phyloP scores from a whole-genome alignment of 2,888 invertebrate genomes.

The Microctonus brassicae region DNA sequence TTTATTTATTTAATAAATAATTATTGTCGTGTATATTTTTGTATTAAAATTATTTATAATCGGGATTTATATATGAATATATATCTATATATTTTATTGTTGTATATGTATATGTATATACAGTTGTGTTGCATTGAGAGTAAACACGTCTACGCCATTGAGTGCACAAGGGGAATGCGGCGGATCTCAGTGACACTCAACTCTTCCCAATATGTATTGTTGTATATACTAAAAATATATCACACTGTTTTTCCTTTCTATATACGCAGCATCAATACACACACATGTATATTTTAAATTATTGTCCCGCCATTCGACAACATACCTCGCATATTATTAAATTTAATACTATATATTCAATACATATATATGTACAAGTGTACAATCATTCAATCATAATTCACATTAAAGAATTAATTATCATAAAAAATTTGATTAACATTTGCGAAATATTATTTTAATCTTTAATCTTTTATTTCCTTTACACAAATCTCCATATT shows the following conservation, averaged over 20 bases:
- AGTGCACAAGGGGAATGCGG: conserved; percentile 59
- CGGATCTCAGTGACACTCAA: conserved; percentile 56
- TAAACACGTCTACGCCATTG: conserved; percentile 60
- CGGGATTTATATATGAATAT: not conserved
- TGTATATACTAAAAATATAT: not conserved
- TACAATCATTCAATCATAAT: too few species aligned
- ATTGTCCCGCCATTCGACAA: not conserved
- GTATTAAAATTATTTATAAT: too few species aligned
- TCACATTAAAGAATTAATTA: too few species aligned
- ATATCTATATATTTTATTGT: not conserved
- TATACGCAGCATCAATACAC: not conserved
- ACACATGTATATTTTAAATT: not conserved
- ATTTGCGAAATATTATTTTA: not conserved
- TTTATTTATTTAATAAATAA: too few species aligned
- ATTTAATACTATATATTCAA: not conserved
- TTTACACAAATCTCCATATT: too few species aligned
- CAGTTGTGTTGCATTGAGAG: conserved; percentile 45
- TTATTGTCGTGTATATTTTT: too few species aligned
- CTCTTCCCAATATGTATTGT: conserved; percentile 40
- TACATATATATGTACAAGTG: not conserved
- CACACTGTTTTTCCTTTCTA: not conserved
- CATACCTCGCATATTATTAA: not conserved
- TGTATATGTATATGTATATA: not conserved
- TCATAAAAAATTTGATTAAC: too few species aligned
- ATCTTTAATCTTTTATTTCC: too few species aligned